Evolutionary conservation across 2,888 invertebrate genomes (phyloP).

Genomic region (Drosophila leonis): DNA sequence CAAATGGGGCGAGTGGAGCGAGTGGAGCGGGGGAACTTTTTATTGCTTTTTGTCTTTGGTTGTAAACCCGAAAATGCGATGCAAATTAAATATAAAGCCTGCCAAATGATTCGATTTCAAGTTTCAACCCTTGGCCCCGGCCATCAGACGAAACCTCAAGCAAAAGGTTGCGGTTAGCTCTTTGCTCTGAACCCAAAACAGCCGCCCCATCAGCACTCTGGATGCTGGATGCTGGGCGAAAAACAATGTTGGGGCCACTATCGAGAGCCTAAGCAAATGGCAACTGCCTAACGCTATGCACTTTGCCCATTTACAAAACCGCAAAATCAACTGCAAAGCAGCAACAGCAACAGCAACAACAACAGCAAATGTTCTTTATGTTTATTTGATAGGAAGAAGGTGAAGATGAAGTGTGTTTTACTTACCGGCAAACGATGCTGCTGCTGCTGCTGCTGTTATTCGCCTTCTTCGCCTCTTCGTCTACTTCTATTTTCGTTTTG

Average conservation of each 20-base stretch:
- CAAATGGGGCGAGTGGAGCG: background rate
- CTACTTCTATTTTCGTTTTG: slow-evolving; percentile 11
- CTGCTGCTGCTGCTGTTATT: background rate
- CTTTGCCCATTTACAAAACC: slow-evolving; percentile 1
- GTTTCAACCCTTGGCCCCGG: slow-evolving; percentile 9
- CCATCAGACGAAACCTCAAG: slow-evolving; percentile 24
- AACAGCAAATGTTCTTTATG: slow-evolving; percentile 1
- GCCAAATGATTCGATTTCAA: slow-evolving; percentile 72
- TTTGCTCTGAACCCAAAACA: slow-evolving; percentile 5
- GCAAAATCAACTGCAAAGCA: slow-evolving; percentile 49
- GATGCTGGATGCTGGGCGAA: background rate
- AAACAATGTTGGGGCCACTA: background rate
- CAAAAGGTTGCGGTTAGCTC: slow-evolving; percentile 47
- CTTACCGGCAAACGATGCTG: slow-evolving; percentile 1
- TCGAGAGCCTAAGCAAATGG: background rate
- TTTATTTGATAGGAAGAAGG: background rate
- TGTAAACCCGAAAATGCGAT: slow-evolving; percentile 53
- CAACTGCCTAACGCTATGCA: slow-evolving; percentile 13
- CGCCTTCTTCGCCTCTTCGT: background rate
- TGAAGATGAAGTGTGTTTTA: slow-evolving; percentile 3
- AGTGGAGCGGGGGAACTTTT: background rate
- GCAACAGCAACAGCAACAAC: slow-evolving; percentile 13
- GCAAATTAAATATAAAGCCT: slow-evolving; percentile 76
- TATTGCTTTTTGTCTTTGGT: slow-evolving; percentile 41
- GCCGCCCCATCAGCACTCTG: slow-evolving; percentile 1